Percentiles rank a stretch among this genome's conserved stretches.
These are phyloP conservation scores for Enchytraeus crypticus DNA, from an alignment of 2,888 invertebrate genomes.

Conservation along the genomic window DNA sequence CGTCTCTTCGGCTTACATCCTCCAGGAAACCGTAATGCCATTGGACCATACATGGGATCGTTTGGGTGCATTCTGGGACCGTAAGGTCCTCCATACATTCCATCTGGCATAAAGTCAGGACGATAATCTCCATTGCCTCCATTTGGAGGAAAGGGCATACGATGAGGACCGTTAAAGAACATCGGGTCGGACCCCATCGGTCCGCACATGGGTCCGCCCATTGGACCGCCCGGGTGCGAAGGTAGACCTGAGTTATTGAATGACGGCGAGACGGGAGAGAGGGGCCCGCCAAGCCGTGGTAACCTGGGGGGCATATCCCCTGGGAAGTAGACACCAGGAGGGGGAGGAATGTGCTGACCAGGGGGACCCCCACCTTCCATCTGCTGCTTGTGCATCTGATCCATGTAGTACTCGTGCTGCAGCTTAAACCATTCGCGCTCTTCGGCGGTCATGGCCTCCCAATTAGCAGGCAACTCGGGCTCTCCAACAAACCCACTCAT, in stretches of 20 bases:
- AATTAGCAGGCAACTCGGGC: slow-evolving; percentile 32
- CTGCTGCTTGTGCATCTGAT: slow-evolving; percentile 32
- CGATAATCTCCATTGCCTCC: slow-evolving; percentile 25
- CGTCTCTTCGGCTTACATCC: slow-evolving; percentile 33
- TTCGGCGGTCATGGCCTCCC: slow-evolving; percentile 50
- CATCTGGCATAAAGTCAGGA: slow-evolving; percentile 28
- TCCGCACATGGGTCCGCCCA: slow-evolving; percentile 14
- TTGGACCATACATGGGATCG: slow-evolving; percentile 25
- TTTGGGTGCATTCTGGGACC: slow-evolving; percentile 38
- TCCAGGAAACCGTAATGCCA: slow-evolving; percentile 47
- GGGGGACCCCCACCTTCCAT: slow-evolving; percentile 30
- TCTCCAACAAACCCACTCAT: slow-evolving; percentile 30
- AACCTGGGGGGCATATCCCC: slow-evolving; percentile 5
- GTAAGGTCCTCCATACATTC: slow-evolving; percentile 26
- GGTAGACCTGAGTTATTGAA: slow-evolving; percentile 21
- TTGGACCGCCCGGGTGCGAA: slow-evolving; percentile 12
- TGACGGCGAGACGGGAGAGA: slow-evolving; percentile 42
- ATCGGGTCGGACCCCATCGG: slow-evolving; percentile 16
- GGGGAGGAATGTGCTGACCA: slow-evolving; percentile 29
- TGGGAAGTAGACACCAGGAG: slow-evolving; percentile 1
- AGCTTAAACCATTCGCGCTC: slow-evolving; percentile 85
- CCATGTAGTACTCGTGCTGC: slow-evolving; percentile 62
- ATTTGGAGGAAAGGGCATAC: slow-evolving; percentile 24
- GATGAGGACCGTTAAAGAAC: slow-evolving; percentile 15
- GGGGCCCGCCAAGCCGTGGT: slow-evolving; percentile 28